Base-by-base conservation (phyloP, 2,797 vertebrate genomes). In the Ispidina lecontei region DNA sequence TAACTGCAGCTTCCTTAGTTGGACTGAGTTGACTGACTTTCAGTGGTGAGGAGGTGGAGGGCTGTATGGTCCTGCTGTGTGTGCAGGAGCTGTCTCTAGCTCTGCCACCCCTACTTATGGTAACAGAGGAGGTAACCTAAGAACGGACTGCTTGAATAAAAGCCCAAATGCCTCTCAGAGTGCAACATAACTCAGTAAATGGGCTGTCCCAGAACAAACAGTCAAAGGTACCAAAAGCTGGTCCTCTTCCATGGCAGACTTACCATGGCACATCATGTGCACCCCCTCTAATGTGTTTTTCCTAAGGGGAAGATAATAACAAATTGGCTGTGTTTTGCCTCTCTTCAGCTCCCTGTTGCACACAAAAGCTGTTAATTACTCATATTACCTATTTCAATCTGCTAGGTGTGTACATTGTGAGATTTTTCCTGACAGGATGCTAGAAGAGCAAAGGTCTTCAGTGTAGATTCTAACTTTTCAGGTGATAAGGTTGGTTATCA, bases 41-140 rank as follows among this genome's bases (percentile, higher is more conserved):
- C 43, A 12, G 19, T 74, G 55, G 25, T 43, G 47, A 86, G 67
- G 58, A 58, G 28, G 64, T 25, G 26, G 88, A 75, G 59, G 6
- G 16, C 29, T 65, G 29, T 1, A 0, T 47, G n/a, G 28, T 74
- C 8, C 9, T 44, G 26, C 7, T 37, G 26, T 6, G 3, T 21
- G 15, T 71, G 43, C 21, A 72, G 63, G 10, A 86, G 18, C 37
- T 37, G 16, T 14, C 22, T 68, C 28, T 18, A 71, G 21, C 26
- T 74, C 26, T 1, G 3, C 18, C 12, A 22, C 12, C 14, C 6
- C 21, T 56, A 59, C n/a, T 23, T 54, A 20, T 17, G 54, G 54
- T 26, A 16, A 23, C 29, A 78, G 43, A 44, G 16, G n/a, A 56
- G 8, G 6, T 19, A 43, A 83, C 14, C 22, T 25, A 20, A 19